Evolutionary conservation across 2,888 invertebrate species (phyloP), one percentile per base, ranked within the genome.

Genomic region (Agrochola lota): DNA sequence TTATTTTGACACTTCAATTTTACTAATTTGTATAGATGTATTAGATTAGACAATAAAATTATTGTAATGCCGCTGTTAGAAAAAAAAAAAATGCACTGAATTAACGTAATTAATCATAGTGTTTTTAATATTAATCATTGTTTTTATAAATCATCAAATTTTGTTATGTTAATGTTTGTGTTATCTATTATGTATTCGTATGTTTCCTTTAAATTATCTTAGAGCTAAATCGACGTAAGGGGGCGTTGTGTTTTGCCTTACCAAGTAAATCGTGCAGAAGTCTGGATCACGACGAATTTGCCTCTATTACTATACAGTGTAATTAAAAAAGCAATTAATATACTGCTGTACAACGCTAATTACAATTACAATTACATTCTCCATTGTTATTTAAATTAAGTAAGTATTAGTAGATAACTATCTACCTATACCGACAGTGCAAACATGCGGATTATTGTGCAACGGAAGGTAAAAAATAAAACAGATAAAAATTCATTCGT

Each of bases 401-500:
- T 40, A 40, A 0, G 46, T 79, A 80, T 86, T 84, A 86, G 75
- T 81, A 83, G 77, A 77, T 86, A 69, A 9, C 70, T 72, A 78
- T 84, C 83, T 80, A 80, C 20, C 71, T 77, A 77, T 60, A 74
- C 69, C 55, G 79, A 74, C 82, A 82, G 92, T 91, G 91, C 91
- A 81, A 71, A 82, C 92, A 92, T 91, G 92, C 91, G 78, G 86
- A 85, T 83, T 82, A 91, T 90, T 90, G 91, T 86, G 86, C 85
- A 89, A 78, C 70, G 71, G 74, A 83, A 90, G 93, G 92, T 88
- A 85, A 89, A 78, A 90, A 96, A 96, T 95, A 93, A 96, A 96
- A 96, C 95, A 95, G 89, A 77, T 86, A 85, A 83, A 82, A 92
- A 89, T 93, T 93, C 83, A 94, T 91, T 93, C 85, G 85, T 96